Evolutionary conservation across 2,888 invertebrate genomes (phyloP).

Genomic region (Entomobrya multifasciata): DNA sequence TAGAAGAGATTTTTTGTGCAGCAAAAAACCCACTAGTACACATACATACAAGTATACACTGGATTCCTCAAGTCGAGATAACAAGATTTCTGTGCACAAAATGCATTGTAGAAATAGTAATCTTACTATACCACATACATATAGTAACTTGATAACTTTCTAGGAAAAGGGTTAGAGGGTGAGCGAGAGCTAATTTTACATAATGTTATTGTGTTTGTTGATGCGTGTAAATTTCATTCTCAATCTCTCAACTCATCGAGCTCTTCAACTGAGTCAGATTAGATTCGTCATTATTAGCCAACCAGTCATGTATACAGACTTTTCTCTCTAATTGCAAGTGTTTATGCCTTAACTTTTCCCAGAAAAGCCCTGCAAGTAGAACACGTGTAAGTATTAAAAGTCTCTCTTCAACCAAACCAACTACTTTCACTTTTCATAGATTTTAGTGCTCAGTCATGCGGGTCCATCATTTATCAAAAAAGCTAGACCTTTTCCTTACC

Average conservation of each 20-base stretch:
- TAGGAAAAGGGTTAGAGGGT: neutral
- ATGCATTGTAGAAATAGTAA: neutral
- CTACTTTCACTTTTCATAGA: constrained; percentile 38
- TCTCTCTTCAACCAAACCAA: neutral
- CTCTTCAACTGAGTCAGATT: constrained; percentile 55
- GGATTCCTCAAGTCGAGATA: too few relatives aligned
- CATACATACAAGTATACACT: too few relatives aligned
- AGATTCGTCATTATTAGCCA: constrained; percentile 21
- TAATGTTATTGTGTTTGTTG: constrained; percentile 59
- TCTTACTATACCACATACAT: neutral
- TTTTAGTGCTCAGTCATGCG: constrained; percentile 57
- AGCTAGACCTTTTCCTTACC: neutral
- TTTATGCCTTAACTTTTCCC: neutral
- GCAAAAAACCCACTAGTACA: too few relatives aligned
- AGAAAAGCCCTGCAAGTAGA: neutral
- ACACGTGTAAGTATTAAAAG: neutral
- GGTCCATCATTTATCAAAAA: constrained; percentile 52
- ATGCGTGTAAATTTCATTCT: constrained; percentile 61
- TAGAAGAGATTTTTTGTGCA: too few relatives aligned
- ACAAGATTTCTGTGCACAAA: too few relatives aligned
- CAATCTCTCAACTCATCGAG: constrained; percentile 45
- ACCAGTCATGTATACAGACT: neutral
- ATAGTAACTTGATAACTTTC: neutral
- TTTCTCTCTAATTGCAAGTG: too few relatives aligned
- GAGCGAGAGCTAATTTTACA: constrained; percentile 54